Evolutionary conservation across 2,888 invertebrate genomes (phyloP).

Genomic region (Villa cingulata): DNA sequence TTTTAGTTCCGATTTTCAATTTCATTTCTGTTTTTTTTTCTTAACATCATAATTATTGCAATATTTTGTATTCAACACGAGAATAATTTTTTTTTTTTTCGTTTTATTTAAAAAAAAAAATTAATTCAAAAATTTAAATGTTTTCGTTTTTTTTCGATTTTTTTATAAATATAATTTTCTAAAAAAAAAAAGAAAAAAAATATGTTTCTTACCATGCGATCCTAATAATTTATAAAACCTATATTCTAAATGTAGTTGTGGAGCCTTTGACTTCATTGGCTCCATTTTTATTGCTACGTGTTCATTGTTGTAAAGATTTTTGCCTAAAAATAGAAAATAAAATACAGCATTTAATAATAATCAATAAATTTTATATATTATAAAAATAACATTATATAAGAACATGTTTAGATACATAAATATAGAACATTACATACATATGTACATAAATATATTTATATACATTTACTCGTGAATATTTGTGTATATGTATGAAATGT

Average conservation of each 20-base stretch:
- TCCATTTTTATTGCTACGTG: slow-evolving; percentile 99
- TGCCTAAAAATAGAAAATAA: slow-evolving; percentile 56
- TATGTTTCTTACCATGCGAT: slow-evolving; percentile 67
- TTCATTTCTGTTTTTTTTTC: not conserved
- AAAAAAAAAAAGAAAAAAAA: too few relatives aligned
- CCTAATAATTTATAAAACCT: slow-evolving; percentile 99
- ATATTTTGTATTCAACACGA: too few relatives aligned
- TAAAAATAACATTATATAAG: too few relatives aligned
- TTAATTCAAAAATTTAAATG: not conserved
- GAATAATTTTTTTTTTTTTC: too few relatives aligned
- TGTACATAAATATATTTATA: too few relatives aligned
- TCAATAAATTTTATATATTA: too few relatives aligned
- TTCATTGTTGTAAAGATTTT: slow-evolving; percentile 99
- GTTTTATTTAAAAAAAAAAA: not conserved
- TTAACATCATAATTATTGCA: not conserved
- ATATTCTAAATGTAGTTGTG: slow-evolving; percentile 99
- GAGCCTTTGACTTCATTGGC: slow-evolving; percentile 99
- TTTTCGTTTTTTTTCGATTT: not conserved
- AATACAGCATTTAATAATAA: too few relatives aligned
- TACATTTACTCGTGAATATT: too few relatives aligned
- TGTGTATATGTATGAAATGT: too few relatives aligned
- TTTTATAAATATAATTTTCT: too few relatives aligned
- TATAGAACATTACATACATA: too few relatives aligned
- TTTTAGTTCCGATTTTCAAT: not conserved
- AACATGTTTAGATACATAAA: too few relatives aligned